A percentile compares a stretch with the other conserved stretches of the same genome.
These are phyloP conservation scores for Ips nitidus DNA, from an alignment of 1,140 invertebrate genomes.

Conservation along the genomic window DNA sequence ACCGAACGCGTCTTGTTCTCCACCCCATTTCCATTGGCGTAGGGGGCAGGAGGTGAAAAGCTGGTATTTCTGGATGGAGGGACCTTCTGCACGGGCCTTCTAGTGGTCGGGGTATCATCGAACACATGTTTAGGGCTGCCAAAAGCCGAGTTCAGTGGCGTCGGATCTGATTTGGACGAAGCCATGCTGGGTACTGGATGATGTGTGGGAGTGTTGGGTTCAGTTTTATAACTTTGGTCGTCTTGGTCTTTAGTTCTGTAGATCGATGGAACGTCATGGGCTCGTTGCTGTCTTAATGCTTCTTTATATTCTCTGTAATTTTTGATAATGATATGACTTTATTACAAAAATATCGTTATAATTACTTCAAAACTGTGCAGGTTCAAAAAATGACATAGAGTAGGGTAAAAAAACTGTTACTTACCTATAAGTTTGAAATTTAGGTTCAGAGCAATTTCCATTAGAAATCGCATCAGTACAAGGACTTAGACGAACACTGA, in stretches of 20 bases:
- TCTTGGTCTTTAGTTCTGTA: constrained; percentile 64
- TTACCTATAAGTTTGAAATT: constrained; percentile 84
- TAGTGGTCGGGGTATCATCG: constrained; percentile 46
- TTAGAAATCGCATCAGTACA: constrained; percentile 42
- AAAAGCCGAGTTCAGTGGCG: constrained; percentile 49
- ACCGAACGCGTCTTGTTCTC: constrained; percentile 32
- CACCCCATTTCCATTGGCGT: constrained; percentile 31
- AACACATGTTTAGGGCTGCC: constrained; percentile 49
- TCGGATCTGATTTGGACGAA: constrained; percentile 52
- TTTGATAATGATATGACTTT: neutral
- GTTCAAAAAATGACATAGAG: neutral
- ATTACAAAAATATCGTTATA: constrained; percentile 8
- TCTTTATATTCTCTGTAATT: constrained; percentile 81
- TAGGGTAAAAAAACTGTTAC: neutral
- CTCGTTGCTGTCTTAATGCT: constrained; percentile 78
- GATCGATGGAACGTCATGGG: constrained; percentile 68
- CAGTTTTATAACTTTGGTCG: constrained; percentile 51
- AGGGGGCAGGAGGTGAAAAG: constrained; percentile 35
- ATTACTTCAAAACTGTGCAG: neutral
- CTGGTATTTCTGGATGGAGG: constrained; percentile 57
- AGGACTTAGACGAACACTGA: constrained; percentile 49
- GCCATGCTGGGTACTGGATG: constrained; percentile 45
- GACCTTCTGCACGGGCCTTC: constrained; percentile 63
- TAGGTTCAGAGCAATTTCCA: constrained; percentile 63
- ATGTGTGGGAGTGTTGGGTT: constrained; percentile 52